These are phyloP conservation scores for Hippocampus comes DNA, from an alignment of 2,113 vertebrate species.

Conservation along the genomic window DNA sequence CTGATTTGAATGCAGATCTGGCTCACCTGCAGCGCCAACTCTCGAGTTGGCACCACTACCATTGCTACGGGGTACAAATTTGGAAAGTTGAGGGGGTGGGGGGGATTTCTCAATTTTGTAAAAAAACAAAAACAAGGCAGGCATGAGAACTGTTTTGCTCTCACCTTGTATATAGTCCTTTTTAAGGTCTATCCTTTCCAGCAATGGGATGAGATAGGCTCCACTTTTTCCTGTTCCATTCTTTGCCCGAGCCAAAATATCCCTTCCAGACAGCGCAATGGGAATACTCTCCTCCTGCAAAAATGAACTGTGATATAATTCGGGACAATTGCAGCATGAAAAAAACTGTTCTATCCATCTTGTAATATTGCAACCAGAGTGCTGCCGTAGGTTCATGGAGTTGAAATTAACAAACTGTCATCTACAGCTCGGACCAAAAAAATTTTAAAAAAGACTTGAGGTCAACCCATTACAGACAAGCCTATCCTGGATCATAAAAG, in stretches of 20 bases:
- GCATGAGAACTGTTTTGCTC: not conserved
- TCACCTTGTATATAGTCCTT: slow-evolving; percentile 78
- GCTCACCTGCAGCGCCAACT: slow-evolving; percentile 77
- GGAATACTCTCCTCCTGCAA: slow-evolving; percentile 79
- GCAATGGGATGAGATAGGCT: slow-evolving; percentile 77
- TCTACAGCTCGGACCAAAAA: not conserved
- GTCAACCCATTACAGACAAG: not conserved
- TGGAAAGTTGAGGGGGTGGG: not conserved
- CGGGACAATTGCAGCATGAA: too few relatives aligned
- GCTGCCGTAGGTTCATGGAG: not conserved
- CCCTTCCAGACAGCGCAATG: slow-evolving; percentile 76
- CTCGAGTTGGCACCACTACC: slow-evolving; percentile 77
- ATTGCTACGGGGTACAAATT: slow-evolving; percentile 48
- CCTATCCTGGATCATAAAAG: too few relatives aligned
- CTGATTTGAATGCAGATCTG: slow-evolving; percentile 79
- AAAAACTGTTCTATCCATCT: too few relatives aligned
- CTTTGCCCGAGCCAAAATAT: slow-evolving; percentile 76
- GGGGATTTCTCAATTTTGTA: not conserved
- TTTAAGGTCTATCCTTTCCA: slow-evolving; percentile 79
- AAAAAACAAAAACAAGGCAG: not conserved
- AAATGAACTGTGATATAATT: not conserved
- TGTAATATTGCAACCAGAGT: too few relatives aligned
- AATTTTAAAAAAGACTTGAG: not conserved
- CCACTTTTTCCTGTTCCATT: slow-evolving; percentile 79
- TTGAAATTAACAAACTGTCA: not conserved